Percentiles rank a stretch among this genome's conserved stretches.
phyloP scores from a whole-genome alignment of 2,113 vertebrate species.

The Calidris pygmaea region DNA sequence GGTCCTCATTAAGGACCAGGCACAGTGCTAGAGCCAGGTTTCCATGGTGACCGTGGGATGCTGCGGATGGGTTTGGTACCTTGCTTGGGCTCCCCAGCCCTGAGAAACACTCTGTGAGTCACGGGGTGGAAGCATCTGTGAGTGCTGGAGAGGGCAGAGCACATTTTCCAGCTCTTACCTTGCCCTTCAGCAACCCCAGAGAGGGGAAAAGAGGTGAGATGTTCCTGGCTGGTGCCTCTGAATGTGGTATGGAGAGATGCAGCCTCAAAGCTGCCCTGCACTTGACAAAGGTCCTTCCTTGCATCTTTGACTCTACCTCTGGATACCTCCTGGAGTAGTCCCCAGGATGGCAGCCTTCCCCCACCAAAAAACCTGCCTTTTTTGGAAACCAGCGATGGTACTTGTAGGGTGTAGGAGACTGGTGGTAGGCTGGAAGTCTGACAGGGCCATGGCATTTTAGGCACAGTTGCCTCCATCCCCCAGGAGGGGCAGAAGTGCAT shows the following conservation, averaged over 20 bases:
- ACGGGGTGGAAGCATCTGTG: neutral
- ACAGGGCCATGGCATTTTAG: neutral
- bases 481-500: neutral
- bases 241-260: neutral
- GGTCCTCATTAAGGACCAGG: neutral
- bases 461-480: neutral
- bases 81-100: neutral
- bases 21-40: neutral
- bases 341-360: neutral
- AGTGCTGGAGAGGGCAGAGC: neutral
- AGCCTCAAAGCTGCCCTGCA: neutral
- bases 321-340: neutral
- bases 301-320: neutral
- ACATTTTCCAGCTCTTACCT: neutral
- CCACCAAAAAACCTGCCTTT: accelerated
- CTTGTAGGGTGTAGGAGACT: neutral
- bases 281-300: neutral
- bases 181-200: neutral
- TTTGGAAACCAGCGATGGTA: neutral
- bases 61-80: neutral
- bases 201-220: neutral
- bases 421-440: neutral
- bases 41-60: neutral
- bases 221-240: neutral
- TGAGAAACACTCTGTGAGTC: neutral